Conservation (phyloP, 2,797 vertebrate genomes). For the Typhlichthys subterraneus region DNA sequence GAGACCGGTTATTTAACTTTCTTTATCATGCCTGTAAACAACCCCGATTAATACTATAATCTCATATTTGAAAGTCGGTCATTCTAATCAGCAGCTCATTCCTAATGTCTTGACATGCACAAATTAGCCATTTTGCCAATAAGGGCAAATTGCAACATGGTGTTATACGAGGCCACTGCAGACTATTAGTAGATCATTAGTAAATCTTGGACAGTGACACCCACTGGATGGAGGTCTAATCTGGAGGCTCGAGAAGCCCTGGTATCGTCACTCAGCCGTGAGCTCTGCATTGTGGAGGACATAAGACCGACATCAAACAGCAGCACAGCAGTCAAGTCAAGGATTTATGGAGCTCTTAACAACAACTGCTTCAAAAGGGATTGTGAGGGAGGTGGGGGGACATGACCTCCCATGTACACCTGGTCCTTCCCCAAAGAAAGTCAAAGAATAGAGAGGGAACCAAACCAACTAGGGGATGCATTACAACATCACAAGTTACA, state of each 20-base stretch:
- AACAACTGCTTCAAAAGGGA: too few species aligned
- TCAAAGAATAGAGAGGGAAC: neutral
- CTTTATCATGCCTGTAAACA: too few species aligned
- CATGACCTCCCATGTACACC: neutral
- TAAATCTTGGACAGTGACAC: conserved; percentile 24
- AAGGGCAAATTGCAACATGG: neutral
- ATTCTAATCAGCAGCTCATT: too few species aligned
- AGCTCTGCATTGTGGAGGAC: conserved; percentile 65
- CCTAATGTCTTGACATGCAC: neutral
- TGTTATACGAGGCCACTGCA: neutral
- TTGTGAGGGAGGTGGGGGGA: neutral
- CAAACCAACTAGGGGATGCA: too few species aligned
- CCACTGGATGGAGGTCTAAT: conserved; percentile 77
- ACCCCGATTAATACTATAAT: too few species aligned
- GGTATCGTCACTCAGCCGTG: conserved; percentile 66
- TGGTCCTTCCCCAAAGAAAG: neutral
- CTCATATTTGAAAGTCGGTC: too few species aligned
- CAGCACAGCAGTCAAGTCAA: neutral
- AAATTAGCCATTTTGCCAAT: neutral
- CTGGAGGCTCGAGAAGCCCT: conserved; percentile 63
- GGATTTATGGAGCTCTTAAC: too few species aligned
- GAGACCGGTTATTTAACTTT: too few species aligned
- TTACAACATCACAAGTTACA: too few species aligned
- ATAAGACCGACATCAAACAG: neutral
- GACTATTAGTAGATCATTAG: neutral